phyloP scores from a whole-genome alignment of 1,140 invertebrate species.

The Drosophila nebulosa region DNA sequence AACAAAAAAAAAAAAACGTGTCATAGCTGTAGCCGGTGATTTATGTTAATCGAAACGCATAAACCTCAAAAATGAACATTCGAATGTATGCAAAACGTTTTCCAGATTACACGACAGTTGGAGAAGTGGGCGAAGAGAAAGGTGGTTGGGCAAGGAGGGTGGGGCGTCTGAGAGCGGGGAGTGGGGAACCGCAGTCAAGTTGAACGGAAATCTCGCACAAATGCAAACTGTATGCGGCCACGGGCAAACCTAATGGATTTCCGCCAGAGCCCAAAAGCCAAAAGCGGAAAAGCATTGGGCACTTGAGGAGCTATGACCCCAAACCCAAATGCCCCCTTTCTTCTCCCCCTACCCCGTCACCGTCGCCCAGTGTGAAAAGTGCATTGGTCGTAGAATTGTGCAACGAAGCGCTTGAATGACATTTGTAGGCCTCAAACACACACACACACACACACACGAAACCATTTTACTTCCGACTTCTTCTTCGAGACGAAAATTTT shows the following conservation, averaged over 20 bases:
- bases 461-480: background rate
- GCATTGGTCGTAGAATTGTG: constrained; percentile 5
- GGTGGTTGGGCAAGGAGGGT: background rate
- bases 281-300: constrained; percentile 64
- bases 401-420: constrained; percentile 47
- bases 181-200: constrained; percentile 33
- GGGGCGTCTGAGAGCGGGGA: background rate
- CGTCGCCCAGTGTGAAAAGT: constrained; percentile 4
- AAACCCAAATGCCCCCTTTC: background rate
- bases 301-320: constrained; percentile 49
- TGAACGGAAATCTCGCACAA: constrained; percentile 71
- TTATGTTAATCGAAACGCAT: constrained; percentile 72
- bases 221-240: constrained; percentile 58
- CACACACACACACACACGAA: background rate
- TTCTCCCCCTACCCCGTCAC: background rate
- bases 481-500: background rate
- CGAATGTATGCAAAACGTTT: constrained; percentile 67
- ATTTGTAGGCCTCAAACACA: constrained; percentile 60
- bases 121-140: background rate
- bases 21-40: constrained; percentile 40
- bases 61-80: constrained; percentile 26
- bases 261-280: constrained; percentile 54
- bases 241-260: constrained; percentile 71
- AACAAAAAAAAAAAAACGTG: constrained; percentile 13
- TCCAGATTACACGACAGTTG: constrained; percentile 32